Percentiles rank a stretch among this genome's conserved stretches.
phyloP scores from a whole-genome alignment of 2,113 vertebrate genomes.

The Cercopithecus mona region DNA sequence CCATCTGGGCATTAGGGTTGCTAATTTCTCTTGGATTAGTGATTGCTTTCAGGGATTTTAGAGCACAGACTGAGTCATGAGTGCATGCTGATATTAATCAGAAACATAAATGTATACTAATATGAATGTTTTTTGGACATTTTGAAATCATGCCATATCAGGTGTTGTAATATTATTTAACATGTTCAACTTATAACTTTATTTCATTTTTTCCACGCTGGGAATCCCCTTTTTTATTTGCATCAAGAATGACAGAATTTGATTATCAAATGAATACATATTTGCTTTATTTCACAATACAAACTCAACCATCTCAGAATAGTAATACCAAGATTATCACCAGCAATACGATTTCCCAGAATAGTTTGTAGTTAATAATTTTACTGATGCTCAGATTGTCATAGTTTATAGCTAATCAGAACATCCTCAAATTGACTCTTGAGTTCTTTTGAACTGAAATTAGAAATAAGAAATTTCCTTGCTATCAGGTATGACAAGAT shows the following conservation, averaged over 20 bases:
- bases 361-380: background rate
- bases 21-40: background rate
- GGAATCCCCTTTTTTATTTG: background rate
- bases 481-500: background rate
- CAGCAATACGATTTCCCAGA: background rate
- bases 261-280: background rate
- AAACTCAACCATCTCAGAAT: background rate
- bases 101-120: background rate
- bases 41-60: background rate
- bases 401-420: background rate
- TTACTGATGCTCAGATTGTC: background rate
- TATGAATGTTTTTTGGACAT: background rate
- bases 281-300: background rate
- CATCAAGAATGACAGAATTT: background rate
- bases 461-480: background rate
- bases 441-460: background rate
- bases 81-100: background rate
- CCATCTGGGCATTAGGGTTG: background rate
- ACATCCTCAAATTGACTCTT: background rate
- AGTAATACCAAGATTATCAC: background rate
- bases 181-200: background rate
- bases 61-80: background rate
- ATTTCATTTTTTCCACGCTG: background rate
- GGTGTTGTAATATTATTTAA: background rate
- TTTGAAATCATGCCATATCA: background rate